These are phyloP conservation scores for Cassiopea andromeda DNA, from an alignment of 30 jellyfish, hydroid and myxozoan genomes.

Conservation along the genomic window DNA sequence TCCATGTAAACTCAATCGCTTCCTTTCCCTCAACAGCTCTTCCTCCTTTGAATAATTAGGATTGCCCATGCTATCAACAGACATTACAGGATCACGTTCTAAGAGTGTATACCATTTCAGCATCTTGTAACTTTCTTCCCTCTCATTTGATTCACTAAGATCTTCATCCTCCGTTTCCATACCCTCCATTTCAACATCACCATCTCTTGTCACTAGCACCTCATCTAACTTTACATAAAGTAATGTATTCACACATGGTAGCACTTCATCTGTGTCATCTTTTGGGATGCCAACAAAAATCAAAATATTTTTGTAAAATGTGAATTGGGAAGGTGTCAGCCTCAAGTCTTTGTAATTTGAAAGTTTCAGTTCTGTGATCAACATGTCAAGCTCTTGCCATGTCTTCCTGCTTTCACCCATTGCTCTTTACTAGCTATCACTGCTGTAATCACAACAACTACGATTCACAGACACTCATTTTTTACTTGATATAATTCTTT, in stretches of 20 bases:
- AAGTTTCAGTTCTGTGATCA: conserved; percentile 16
- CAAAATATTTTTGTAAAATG: conserved; percentile 69
- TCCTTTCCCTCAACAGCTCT: conserved; percentile 85
- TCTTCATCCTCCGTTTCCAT: not conserved
- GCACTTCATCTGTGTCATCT: conserved; percentile 13
- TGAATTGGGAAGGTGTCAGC: conserved; percentile 69
- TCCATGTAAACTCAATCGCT: conserved; percentile 86
- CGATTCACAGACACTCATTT: no score
- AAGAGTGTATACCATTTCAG: conserved; percentile 60
- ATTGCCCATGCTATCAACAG: conserved; percentile 45
- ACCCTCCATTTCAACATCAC: not conserved
- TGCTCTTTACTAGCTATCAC: not conserved
- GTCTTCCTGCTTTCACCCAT: conserved; percentile 5
- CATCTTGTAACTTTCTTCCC: not conserved
- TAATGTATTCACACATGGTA: conserved; percentile 75
- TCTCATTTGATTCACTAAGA: not conserved
- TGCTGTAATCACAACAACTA: not conserved
- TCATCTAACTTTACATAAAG: conserved; percentile 55
- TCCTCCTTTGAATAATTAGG: conserved; percentile 90
- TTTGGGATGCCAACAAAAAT: conserved; percentile 82
- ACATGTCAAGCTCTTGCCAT: conserved; percentile 33
- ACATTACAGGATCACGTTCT: conserved; percentile 43
- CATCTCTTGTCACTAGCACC: not conserved
- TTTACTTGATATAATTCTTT: no score
- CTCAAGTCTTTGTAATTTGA: conserved; percentile 35